phyloP scores from a whole-genome alignment of 2,888 invertebrate genomes.

The Cataglyphis cursor region DNA sequence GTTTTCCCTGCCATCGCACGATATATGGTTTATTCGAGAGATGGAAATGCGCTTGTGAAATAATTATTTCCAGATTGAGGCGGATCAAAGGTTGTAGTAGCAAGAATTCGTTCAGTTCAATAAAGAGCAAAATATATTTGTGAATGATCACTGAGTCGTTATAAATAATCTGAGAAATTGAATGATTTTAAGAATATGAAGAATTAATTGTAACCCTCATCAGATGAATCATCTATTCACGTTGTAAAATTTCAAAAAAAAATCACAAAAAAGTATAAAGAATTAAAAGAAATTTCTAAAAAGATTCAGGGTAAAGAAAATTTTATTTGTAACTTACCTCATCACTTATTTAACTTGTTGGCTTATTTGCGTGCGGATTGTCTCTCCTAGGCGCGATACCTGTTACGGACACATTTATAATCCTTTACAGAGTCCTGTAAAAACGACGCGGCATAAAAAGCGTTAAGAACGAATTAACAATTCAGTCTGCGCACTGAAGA shows the following conservation, averaged over 20 bases:
- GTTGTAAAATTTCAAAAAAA: not conserved
- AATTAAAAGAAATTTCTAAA: not conserved
- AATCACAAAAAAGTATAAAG: no score
- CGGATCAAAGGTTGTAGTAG: not conserved
- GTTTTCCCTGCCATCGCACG: not conserved
- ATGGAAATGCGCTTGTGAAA: not conserved
- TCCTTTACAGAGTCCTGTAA: not conserved
- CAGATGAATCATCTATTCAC: not conserved
- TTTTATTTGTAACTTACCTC: not conserved
- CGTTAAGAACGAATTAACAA: slow-evolving; percentile 19
- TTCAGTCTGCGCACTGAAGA: not conserved
- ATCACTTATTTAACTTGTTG: not conserved
- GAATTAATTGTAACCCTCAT: not conserved
- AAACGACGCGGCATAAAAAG: not conserved
- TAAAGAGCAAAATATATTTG: not conserved
- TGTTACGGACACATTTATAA: not conserved
- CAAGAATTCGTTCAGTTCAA: not conserved
- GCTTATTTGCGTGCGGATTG: not conserved
- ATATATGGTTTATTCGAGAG: not conserved
- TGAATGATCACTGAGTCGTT: not conserved
- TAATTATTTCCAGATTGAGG: slow-evolving; percentile 12
- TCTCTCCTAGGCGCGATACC: not conserved
- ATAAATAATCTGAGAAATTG: not conserved
- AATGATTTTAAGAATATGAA: not conserved
- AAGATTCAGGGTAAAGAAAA: not conserved